These are phyloP conservation scores for Saxicola maurus DNA, from an alignment of 2,797 vertebrate genomes.

Conservation along the genomic window DNA sequence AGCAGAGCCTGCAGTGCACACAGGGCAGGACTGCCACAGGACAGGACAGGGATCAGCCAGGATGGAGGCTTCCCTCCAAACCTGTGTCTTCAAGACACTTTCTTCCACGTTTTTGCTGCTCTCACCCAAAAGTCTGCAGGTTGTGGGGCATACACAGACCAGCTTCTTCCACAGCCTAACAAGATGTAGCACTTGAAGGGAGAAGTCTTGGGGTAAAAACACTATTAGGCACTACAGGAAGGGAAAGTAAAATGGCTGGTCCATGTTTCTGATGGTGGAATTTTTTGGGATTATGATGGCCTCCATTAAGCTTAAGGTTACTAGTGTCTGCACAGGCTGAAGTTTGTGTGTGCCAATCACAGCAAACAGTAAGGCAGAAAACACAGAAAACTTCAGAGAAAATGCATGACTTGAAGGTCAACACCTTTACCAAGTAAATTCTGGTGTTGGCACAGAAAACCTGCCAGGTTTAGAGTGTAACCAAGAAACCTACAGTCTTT, in stretches of 20 bases:
- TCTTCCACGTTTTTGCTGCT: not conserved
- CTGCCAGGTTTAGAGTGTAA: not conserved
- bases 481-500: not conserved
- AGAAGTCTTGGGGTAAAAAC: not conserved
- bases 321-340: not conserved
- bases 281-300: not conserved
- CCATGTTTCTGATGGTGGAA: not conserved
- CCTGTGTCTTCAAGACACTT: not conserved
- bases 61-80: not conserved
- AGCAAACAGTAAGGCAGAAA: not conserved
- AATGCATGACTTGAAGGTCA: not conserved
- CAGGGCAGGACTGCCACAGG: not conserved
- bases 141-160: not conserved
- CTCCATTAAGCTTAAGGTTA: not conserved
- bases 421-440: not conserved
- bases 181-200: not conserved
- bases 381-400: not conserved
- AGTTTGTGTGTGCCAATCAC: not conserved
- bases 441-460: not conserved
- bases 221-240: not conserved
- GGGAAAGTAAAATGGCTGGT: not conserved
- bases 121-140: not conserved
- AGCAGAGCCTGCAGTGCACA: not conserved
- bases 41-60: not conserved
- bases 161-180: not conserved